Evolutionary conservation across 2,888 invertebrate species (phyloP).

Genomic region (Tipula unca): DNA sequence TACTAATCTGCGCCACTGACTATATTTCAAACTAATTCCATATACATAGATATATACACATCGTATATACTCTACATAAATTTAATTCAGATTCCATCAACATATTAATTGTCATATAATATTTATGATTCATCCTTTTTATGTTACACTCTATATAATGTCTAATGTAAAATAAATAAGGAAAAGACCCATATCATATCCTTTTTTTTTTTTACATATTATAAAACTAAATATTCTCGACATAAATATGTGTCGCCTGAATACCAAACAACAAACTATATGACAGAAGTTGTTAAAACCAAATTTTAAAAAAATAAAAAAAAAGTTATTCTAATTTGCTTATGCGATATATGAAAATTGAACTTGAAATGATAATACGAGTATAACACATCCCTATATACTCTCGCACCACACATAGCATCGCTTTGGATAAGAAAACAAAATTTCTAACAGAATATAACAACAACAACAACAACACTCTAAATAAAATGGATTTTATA

Average conservation of each 20-base stretch:
- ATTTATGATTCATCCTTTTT: not conserved
- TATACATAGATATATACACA: too few species aligned
- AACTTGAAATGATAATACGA: not conserved
- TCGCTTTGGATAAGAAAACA: not conserved
- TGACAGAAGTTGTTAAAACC: not conserved
- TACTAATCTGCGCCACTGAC: not conserved
- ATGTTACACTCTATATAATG: not conserved
- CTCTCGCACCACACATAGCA: not conserved
- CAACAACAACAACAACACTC: not conserved
- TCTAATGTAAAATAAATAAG: not conserved
- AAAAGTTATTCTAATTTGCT: not conserved
- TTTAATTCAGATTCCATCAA: not conserved
- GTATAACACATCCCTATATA: not conserved
- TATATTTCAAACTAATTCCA: not conserved
- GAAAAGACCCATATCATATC: not conserved
- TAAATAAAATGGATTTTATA: not conserved
- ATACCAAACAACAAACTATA: not conserved
- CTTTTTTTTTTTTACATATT: not conserved
- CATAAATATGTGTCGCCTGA: constrained; percentile 8
- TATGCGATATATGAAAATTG: not conserved
- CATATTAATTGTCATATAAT: constrained; percentile 4
- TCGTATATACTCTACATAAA: not conserved
- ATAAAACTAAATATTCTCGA: not conserved
- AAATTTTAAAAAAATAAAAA: too few species aligned
- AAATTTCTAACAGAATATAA: not conserved